These are phyloP conservation scores for Exocentrus adspersus DNA, from an alignment of 2,888 invertebrate species.

Conservation along the genomic window DNA sequence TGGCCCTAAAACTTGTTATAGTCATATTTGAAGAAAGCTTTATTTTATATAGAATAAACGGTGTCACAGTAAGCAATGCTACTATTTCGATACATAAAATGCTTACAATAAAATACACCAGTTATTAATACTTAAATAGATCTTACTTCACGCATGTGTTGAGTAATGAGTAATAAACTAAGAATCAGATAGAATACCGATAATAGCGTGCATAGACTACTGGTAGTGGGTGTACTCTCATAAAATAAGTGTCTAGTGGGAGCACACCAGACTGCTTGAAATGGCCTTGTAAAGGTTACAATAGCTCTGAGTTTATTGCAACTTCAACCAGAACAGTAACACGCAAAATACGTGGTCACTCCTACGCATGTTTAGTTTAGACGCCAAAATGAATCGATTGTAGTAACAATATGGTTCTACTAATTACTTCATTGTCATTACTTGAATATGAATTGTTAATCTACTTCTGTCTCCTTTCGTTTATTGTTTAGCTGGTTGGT, in stretches of 20 bases:
- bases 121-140: too few species aligned
- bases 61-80: too few species aligned
- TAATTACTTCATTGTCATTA: not conserved
- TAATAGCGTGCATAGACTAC: constrained; percentile 35
- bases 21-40: too few species aligned
- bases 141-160: too few species aligned
- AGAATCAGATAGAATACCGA: constrained; percentile 26
- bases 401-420: not conserved
- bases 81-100: too few species aligned
- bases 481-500: not conserved
- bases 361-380: not conserved
- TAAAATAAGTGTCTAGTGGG: too few species aligned
- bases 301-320: constrained; percentile 30
- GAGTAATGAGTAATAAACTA: constrained; percentile 24
- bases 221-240: constrained; percentile 48
- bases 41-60: too few species aligned
- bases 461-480: not conserved
- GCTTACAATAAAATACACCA: too few species aligned
- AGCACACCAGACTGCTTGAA: constrained; percentile 38
- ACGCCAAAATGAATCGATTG: not conserved
- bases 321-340: constrained; percentile 20
- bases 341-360: constrained; percentile 8
- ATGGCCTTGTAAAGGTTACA: constrained; percentile 51
- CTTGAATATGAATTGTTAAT: not conserved
- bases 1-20: too few species aligned